phyloP scores from a whole-genome alignment of 2,113 vertebrate genomes.

The Podiceps cristatus region DNA sequence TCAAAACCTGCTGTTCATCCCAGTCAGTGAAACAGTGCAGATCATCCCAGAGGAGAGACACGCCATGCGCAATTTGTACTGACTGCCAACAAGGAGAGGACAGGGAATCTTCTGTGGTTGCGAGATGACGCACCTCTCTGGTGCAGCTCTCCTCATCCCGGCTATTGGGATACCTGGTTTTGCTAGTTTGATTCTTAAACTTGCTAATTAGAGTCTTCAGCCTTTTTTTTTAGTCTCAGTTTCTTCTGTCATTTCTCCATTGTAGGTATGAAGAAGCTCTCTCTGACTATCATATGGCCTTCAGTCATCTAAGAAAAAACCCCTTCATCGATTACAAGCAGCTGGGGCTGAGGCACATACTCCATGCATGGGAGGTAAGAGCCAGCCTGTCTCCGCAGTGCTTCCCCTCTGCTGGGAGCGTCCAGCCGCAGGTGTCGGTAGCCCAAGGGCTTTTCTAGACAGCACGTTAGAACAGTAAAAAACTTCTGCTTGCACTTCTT shows the following conservation, averaged over 20 bases:
- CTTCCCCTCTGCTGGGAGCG: background rate
- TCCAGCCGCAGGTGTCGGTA: background rate
- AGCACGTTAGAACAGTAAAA: background rate
- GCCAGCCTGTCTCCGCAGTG: background rate
- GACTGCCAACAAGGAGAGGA: background rate
- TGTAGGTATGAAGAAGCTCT: conserved; percentile 86
- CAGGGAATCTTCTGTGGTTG: background rate
- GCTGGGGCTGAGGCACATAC: conserved; percentile 86
- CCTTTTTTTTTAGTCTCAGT: background rate
- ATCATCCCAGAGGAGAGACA: background rate
- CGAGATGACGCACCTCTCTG: background rate
- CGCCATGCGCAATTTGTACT: background rate
- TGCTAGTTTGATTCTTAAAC: background rate
- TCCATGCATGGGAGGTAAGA: conserved; percentile 90
- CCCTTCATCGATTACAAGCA: conserved; percentile 89
- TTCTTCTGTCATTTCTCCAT: background rate
- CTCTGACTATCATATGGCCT: conserved; percentile 83
- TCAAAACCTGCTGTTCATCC: background rate
- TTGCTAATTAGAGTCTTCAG: background rate
- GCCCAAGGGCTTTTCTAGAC: background rate
- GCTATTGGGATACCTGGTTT: background rate
- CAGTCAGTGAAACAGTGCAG: background rate
- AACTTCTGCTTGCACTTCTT: background rate
- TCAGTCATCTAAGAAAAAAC: conserved; percentile 84
- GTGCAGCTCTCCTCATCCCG: background rate